Evolutionary conservation across 2,888 invertebrate species (phyloP).

Genomic region (Acanthoscelides obtectus): DNA sequence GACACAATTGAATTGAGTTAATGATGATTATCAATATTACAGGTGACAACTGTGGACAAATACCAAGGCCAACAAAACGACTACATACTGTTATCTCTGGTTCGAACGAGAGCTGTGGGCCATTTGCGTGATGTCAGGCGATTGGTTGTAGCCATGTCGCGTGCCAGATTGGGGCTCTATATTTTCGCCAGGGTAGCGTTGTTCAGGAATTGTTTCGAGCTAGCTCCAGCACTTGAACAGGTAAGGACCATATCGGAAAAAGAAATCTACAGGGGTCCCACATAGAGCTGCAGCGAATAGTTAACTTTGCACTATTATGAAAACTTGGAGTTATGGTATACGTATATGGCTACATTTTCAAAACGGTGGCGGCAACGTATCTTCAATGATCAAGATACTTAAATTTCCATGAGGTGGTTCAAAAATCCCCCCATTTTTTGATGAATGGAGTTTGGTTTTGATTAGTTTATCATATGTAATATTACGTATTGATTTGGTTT

Average conservation of each 20-base stretch:
- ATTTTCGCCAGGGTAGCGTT: constrained; percentile 89
- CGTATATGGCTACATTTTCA: neutral
- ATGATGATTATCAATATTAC: constrained; percentile 11
- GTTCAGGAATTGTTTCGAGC: constrained; percentile 95
- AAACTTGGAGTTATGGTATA: neutral
- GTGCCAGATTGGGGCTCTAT: constrained; percentile 94
- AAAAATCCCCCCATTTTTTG: too few relatives aligned
- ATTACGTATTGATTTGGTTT: too few relatives aligned
- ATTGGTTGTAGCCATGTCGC: constrained; percentile 95
- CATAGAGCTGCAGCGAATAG: too few relatives aligned
- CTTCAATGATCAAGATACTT: too few relatives aligned
- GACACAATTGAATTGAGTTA: neutral
- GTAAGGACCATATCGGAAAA: too few relatives aligned
- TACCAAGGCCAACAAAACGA: constrained; percentile 99
- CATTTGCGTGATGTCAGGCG: constrained; percentile 95
- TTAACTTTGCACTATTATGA: neutral
- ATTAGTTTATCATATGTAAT: too few relatives aligned
- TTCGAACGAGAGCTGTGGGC: constrained; percentile 95
- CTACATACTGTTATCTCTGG: constrained; percentile 92
- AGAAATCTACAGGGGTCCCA: too few relatives aligned
- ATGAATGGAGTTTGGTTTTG: too few relatives aligned
- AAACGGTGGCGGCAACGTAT: too few relatives aligned
- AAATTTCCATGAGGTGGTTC: too few relatives aligned
- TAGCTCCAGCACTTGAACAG: constrained; percentile 92
- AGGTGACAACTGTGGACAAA: constrained; percentile 95